Base-by-base conservation (phyloP, 2,113 vertebrate species). In the Onychostoma macrolepis region DNA sequence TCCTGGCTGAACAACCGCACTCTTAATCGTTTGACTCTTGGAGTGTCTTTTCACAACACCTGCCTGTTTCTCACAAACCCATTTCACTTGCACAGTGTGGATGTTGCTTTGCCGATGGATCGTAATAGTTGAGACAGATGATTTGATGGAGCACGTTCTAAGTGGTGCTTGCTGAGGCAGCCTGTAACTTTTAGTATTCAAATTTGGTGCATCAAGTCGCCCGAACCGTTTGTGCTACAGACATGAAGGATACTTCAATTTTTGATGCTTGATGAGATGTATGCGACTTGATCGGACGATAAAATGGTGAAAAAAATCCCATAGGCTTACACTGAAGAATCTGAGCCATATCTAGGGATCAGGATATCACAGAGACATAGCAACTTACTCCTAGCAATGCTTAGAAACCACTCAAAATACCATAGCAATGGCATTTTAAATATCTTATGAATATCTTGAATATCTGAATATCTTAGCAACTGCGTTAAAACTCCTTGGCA, bases 1-100 rank as follows among this genome's bases (percentile, higher is more conserved):
- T 67, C 69, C 50, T 87, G 91, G 90, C 93, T 92, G 93, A 94
- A 91, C 90, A 91, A 91, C 91, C 67, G 21, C 84, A 87, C 91
- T 90, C 91, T 93, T 94, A 94, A 95, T 94, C 91, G 88, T 92
- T 93, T 89, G 92, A 93, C 92, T 94, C 89, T 87, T 85, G n/a
- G 84, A 86, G 91, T 93, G 93, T 94, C 93, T 93, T 88, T 30
- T 88, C 89, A 80, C 87, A 89, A 87, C 92, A 94, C 93, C 93
- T 94, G 92, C 87, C 92, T 91, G 92, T 89, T 92, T 58, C 69
- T n/a, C 48, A 84, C 48, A 58, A 74, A 75, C 87, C 88, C 88
- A 92, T 92, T 93, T 89, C 88, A 63, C 21, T 21, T 84, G 87
- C 56, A 45, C 91, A 63, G 24, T 74, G 45, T 90, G 83, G 89